Conservation (phyloP, 1,140 invertebrate species). For the Thaumetopoea pityocampa region DNA sequence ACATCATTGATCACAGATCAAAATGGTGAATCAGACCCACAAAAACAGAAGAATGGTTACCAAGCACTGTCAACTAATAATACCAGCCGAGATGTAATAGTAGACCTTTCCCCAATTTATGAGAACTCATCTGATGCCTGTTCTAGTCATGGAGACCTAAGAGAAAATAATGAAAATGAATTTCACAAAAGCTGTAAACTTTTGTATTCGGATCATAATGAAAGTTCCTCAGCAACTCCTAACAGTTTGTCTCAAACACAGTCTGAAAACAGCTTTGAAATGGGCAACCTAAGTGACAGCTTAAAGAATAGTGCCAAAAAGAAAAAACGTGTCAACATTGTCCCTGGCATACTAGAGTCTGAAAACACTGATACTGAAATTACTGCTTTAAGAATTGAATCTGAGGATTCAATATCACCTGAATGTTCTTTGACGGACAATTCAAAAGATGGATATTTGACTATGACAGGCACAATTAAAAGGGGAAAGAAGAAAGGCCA, state of each 20-base stretch:
- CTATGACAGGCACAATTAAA: slow-evolving; percentile 85
- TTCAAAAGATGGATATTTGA: slow-evolving; percentile 75
- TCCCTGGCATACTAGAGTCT: slow-evolving; percentile 75
- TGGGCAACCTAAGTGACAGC: slow-evolving; percentile 64
- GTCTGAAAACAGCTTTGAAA: slow-evolving; percentile 73
- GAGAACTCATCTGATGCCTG: slow-evolving; percentile 74
- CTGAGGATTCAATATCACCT: slow-evolving; percentile 65
- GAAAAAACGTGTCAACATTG: slow-evolving; percentile 79
- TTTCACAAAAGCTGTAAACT: slow-evolving; percentile 57
- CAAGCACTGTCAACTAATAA: slow-evolving; percentile 53
- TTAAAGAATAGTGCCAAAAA: slow-evolving; percentile 76
- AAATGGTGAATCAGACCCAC: slow-evolving; percentile 34
- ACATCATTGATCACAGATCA: too few species aligned
- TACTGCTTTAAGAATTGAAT: slow-evolving; percentile 64
- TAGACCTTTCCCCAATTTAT: slow-evolving; percentile 72
- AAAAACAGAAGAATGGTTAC: slow-evolving; percentile 66
- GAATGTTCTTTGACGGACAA: slow-evolving; percentile 63
- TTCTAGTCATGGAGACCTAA: slow-evolving; percentile 69
- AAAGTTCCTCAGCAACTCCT: slow-evolving; percentile 66
- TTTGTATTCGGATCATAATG: slow-evolving; percentile 61
- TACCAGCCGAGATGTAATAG: slow-evolving; percentile 69
- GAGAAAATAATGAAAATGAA: slow-evolving; percentile 57
- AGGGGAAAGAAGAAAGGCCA: slow-evolving; percentile 84
- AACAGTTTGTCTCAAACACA: slow-evolving; percentile 72
- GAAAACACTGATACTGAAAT: slow-evolving; percentile 74